These are phyloP conservation scores for Crotalus helleri DNA, from an alignment of 2,113 vertebrate genomes.

Conservation along the genomic window DNA sequence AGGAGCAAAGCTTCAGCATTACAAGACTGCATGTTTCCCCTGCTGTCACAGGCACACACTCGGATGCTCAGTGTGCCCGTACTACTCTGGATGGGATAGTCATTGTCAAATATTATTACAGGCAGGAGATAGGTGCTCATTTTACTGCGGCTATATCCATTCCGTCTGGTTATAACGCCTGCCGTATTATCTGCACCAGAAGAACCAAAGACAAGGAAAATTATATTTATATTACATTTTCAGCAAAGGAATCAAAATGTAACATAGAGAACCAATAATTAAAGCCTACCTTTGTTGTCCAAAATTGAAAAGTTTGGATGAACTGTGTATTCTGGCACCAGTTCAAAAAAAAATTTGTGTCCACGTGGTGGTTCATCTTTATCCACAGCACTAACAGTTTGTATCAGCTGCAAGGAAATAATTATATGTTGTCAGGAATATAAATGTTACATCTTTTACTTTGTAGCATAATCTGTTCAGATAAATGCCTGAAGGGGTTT, in stretches of 20 bases:
- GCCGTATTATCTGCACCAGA: constrained; percentile 74
- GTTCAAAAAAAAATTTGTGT: constrained; percentile 79
- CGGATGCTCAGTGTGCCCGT: constrained; percentile 74
- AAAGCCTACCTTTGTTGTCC: constrained; percentile 77
- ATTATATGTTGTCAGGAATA: constrained; percentile 28
- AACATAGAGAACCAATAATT: neutral
- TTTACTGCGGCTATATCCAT: constrained; percentile 74
- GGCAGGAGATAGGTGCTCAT: constrained; percentile 73
- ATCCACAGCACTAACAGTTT: constrained; percentile 78
- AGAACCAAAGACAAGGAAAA: neutral
- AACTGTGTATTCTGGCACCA: constrained; percentile 73
- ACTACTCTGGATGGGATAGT: constrained; percentile 78
- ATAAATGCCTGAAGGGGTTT: neutral
- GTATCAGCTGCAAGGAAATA: constrained; percentile 73
- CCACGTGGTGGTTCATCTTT: constrained; percentile 76
- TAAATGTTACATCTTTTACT: neutral
- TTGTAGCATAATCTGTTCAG: neutral
- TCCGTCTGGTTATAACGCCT: constrained; percentile 75
- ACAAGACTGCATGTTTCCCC: constrained; percentile 76
- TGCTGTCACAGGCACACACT: constrained; percentile 72
- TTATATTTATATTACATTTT: neutral
- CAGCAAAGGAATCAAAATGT: accelerated
- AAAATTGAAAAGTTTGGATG: constrained; percentile 80
- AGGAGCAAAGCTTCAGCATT: constrained; percentile 70
- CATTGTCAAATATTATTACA: constrained; percentile 77